These are phyloP conservation scores for Agrotis clavis DNA, from an alignment of 2,888 invertebrate species.

Conservation along the genomic window DNA sequence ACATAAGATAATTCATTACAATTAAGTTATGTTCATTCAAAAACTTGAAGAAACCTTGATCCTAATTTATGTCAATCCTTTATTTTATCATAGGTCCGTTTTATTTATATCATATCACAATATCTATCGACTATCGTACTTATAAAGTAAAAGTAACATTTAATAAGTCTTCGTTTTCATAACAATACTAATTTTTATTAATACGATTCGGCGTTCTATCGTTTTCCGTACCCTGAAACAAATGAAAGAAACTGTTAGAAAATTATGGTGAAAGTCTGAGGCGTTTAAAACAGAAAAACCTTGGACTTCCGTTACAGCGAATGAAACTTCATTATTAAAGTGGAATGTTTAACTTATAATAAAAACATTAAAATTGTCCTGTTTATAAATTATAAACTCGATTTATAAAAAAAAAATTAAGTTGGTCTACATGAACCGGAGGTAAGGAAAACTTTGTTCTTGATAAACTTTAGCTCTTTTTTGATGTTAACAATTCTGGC, in stretches of 20 bases:
- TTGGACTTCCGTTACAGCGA: too few species aligned
- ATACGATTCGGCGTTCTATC: conserved; percentile 66
- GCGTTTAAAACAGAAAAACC: too few species aligned
- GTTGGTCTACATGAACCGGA: too few species aligned
- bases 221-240: conserved; percentile 83
- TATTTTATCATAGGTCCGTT: conserved; percentile 20
- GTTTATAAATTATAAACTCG: too few species aligned
- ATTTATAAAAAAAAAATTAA: too few species aligned
- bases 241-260: conserved; percentile 54
- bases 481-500: too few species aligned
- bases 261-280: background rate
- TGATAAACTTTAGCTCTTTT: too few species aligned
- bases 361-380: too few species aligned
- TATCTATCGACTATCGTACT: conserved; percentile 55
- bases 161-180: conserved; percentile 73
- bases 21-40: conserved; percentile 7
- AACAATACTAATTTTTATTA: conserved; percentile 57
- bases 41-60: conserved; percentile 3
- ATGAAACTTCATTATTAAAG: too few species aligned
- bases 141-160: conserved; percentile 61
- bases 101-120: conserved; percentile 54
- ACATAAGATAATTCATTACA: background rate
- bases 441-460: too few species aligned
- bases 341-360: too few species aligned
- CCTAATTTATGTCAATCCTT: conserved; percentile 14